Percentiles rank a stretch among this genome's conserved stretches.
Evolutionary conservation across 2,888 invertebrate species (phyloP).

Genomic region (Ornithoptera alexandrae): DNA sequence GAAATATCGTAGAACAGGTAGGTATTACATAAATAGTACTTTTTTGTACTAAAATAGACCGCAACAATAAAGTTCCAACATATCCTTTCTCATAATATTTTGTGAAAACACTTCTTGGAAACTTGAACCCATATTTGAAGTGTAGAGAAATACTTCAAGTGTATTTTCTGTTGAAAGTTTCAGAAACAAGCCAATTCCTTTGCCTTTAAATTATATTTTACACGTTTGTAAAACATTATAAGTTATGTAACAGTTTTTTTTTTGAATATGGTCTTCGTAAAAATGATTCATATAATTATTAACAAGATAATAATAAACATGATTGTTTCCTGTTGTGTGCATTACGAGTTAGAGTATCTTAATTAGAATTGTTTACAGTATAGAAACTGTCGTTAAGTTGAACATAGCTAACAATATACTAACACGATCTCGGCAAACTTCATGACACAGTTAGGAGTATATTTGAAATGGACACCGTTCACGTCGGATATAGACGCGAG

Average conservation of each 20-base stretch:
- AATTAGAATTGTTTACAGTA: slow-evolving; percentile 11
- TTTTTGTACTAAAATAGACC: slow-evolving; percentile 14
- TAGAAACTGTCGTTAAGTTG: slow-evolving; percentile 5
- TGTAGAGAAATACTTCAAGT: slow-evolving; percentile 25
- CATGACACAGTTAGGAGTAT: slow-evolving; percentile 8
- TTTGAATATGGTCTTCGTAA: neutral
- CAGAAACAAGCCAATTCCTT: slow-evolving; percentile 14
- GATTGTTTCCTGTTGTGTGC: slow-evolving; percentile 1
- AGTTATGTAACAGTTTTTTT: neutral
- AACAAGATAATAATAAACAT: neutral
- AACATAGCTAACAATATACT: slow-evolving; percentile 9
- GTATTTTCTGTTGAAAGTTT: slow-evolving; percentile 24
- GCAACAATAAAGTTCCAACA: slow-evolving; percentile 15
- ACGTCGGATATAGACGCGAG: slow-evolving; percentile 1
- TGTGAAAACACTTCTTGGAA: slow-evolving; percentile 26
- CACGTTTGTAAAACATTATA: neutral
- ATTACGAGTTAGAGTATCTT: neutral
- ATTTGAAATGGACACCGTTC: slow-evolving; percentile 7
- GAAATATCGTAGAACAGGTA: too few relatives aligned
- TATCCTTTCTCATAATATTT: slow-evolving; percentile 27
- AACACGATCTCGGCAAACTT: slow-evolving; percentile 9
- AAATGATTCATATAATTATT: neutral
- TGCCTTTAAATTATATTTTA: slow-evolving; percentile 13
- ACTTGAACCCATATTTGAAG: slow-evolving; percentile 28
- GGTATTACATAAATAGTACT: neutral